Conservation (phyloP, 2,888 invertebrate genomes). For the Cyclophora albipunctata region DNA sequence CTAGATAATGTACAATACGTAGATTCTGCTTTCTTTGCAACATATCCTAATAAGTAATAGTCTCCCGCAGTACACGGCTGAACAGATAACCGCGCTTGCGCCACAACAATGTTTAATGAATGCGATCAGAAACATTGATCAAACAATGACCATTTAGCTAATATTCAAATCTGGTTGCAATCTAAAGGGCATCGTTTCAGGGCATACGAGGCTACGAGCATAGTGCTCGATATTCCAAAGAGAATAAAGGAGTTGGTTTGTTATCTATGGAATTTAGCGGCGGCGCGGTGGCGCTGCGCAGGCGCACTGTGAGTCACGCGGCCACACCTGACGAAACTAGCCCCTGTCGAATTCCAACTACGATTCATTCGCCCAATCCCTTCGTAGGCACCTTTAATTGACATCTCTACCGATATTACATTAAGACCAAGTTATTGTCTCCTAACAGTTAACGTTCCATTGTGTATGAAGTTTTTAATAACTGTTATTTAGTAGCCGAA, state of each 20-base stretch:
- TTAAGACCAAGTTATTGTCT: not conserved
- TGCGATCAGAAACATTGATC: slow-evolving; percentile 8
- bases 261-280: slow-evolving; percentile 67
- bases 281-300: slow-evolving; percentile 44
- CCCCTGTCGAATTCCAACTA: slow-evolving; percentile 52
- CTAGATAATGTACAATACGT: too few relatives aligned
- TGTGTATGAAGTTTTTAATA: too few relatives aligned
- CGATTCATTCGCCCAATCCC: slow-evolving; percentile 23
- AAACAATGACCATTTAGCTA: slow-evolving; percentile 34
- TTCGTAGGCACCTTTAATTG: slow-evolving; percentile 30
- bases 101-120: too few relatives aligned
- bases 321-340: slow-evolving; percentile 67
- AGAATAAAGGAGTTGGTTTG: slow-evolving; percentile 59
- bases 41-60: too few relatives aligned
- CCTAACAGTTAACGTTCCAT: not conserved
- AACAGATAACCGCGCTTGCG: too few relatives aligned
- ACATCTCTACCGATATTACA: slow-evolving; percentile 19
- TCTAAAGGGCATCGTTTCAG: slow-evolving; percentile 56
- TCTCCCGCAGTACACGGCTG: too few relatives aligned
- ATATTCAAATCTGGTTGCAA: slow-evolving; percentile 42
- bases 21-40: too few relatives aligned
- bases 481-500: too few relatives aligned
- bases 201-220: slow-evolving; percentile 31
- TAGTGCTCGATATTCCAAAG: slow-evolving; percentile 44
- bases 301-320: slow-evolving; percentile 48